Evolutionary conservation across 2,113 vertebrate species (phyloP).

Genomic region (Gobius niger): DNA sequence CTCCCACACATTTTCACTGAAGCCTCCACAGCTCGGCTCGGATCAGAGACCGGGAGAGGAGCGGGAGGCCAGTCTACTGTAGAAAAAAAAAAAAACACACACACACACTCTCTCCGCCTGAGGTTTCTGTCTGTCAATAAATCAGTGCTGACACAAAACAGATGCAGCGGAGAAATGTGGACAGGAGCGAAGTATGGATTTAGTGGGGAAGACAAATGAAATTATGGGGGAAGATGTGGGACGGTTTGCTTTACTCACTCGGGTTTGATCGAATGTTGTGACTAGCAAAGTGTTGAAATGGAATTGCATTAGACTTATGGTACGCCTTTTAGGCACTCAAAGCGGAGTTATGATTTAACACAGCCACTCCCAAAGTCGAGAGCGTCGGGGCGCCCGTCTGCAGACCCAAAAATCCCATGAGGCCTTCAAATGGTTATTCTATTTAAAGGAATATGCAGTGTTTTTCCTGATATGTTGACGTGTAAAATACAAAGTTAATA

Average conservation of each 20-base stretch:
- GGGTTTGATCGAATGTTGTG: not conserved
- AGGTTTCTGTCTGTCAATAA: conserved; percentile 1
- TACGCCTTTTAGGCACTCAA: too few species aligned
- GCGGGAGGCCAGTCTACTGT: not conserved
- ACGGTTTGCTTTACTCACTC: not conserved
- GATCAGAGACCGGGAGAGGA: not conserved
- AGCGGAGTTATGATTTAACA: too few species aligned
- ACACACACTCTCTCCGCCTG: not conserved
- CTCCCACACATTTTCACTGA: conserved; percentile 1
- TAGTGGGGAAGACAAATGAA: conserved; percentile 2
- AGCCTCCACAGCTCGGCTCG: not conserved
- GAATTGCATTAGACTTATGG: too few species aligned
- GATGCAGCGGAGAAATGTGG: not conserved
- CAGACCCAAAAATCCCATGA: too few species aligned
- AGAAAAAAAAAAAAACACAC: not conserved
- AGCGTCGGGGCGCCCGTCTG: too few species aligned
- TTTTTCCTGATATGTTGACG: too few species aligned
- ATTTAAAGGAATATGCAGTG: too few species aligned
- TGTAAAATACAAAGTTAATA: too few species aligned
- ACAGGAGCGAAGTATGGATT: not conserved
- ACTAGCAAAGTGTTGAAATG: not conserved
- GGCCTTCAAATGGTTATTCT: too few species aligned
- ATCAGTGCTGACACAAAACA: conserved; percentile 1
- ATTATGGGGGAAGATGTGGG: not conserved
- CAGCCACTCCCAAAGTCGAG: too few species aligned